Percentiles rank a stretch among this genome's conserved stretches.
phyloP scores from a whole-genome alignment of 2,113 vertebrate species.

The Ochotona curzoniae region DNA sequence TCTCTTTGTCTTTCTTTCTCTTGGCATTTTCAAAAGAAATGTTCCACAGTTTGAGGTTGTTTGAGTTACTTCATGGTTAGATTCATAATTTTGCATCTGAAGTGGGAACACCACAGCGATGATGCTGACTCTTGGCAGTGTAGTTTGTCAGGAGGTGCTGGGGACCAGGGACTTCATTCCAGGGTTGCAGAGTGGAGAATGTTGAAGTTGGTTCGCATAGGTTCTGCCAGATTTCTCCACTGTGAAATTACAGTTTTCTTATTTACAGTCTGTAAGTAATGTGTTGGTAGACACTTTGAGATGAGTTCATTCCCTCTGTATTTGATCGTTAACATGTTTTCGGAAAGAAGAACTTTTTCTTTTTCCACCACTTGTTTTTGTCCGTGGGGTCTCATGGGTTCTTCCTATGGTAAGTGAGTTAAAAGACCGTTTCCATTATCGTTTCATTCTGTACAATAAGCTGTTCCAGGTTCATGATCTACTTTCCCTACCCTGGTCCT shows the following conservation, averaged over 20 bases:
- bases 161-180: not conserved
- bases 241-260: not conserved
- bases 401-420: not conserved
- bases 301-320: not conserved
- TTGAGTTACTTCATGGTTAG: not conserved
- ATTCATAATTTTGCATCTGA: not conserved
- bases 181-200: not conserved
- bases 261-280: not conserved
- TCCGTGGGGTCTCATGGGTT: not conserved
- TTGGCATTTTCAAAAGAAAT: not conserved
- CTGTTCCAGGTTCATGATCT: not conserved
- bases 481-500: not conserved
- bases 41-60: not conserved
- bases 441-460: not conserved
- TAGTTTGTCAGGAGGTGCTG: not conserved
- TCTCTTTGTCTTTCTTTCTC: not conserved
- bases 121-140: not conserved
- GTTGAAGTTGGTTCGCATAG: not conserved
- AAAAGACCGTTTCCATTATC: not conserved
- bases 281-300: not conserved
- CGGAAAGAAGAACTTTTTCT: not conserved
- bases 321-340: constrained; percentile 12
- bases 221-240: not conserved
- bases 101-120: not conserved
- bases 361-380: not conserved